Evolutionary conservation across 2,797 vertebrate genomes (phyloP).

Genomic region (Acanthopagrus latus): DNA sequence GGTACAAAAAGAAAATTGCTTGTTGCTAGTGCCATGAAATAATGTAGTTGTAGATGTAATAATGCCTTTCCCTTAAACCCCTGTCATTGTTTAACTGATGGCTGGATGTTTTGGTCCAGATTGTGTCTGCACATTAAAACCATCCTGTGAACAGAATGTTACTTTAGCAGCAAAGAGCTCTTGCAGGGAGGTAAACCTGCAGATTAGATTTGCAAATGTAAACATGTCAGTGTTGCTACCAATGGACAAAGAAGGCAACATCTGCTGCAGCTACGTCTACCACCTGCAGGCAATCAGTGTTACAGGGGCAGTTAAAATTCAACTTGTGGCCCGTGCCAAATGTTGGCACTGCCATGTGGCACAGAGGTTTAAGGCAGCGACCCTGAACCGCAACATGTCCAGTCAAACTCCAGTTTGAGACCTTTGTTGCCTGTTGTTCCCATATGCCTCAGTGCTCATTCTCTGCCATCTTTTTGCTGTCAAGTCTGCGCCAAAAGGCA

Average conservation of each 20-base stretch:
- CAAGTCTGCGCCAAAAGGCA: neutral
- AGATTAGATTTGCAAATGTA: neutral
- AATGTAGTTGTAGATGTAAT: constrained; percentile 3
- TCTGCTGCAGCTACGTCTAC: neutral
- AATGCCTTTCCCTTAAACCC: neutral
- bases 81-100: neutral
- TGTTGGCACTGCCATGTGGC: neutral
- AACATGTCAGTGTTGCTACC: neutral
- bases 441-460: neutral
- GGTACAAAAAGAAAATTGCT: neutral
- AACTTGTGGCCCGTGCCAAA: neutral
- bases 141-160: neutral
- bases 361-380: neutral
- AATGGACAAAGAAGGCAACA: neutral
- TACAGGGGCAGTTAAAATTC: neutral
- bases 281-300: neutral
- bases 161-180: neutral
- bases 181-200: neutral
- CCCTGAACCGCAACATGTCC: neutral
- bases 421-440: neutral
- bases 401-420: neutral
- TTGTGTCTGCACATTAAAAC: neutral
- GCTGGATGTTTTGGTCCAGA: neutral
- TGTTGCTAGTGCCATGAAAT: constrained; percentile 10
- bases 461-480: neutral